A percentile compares a stretch with the other conserved stretches of the same genome.
Evolutionary conservation across 2,113 vertebrate species (phyloP).

Genomic region (Gallinago media): DNA sequence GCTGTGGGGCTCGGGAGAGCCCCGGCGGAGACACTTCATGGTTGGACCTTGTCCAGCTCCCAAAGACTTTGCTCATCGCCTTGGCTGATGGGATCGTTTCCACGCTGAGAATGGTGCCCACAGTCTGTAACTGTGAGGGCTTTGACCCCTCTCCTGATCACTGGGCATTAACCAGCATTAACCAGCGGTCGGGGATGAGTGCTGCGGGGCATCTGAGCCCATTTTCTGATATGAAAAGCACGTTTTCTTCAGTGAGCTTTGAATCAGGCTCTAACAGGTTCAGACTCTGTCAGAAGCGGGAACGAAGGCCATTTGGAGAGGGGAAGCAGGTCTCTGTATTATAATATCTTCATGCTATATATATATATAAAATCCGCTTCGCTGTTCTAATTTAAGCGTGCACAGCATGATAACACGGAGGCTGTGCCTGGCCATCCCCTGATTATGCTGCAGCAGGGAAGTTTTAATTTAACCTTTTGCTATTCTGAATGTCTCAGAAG

Average conservation of each 20-base stretch:
- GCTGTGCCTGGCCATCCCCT: not conserved
- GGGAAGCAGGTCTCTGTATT: not conserved
- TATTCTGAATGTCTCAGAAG: slow-evolving; percentile 18
- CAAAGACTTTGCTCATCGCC: not conserved
- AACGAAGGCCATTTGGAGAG: not conserved
- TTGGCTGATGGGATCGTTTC: rapidly evolving
- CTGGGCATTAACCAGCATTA: not conserved
- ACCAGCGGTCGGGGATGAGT: rapidly evolving
- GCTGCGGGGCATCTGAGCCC: not conserved
- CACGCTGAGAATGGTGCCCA: rapidly evolving
- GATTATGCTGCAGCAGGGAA: not conserved
- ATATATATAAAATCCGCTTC: not conserved
- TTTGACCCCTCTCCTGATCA: not conserved
- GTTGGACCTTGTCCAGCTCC: not conserved
- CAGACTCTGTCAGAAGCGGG: not conserved
- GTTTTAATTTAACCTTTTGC: slow-evolving; percentile 47
- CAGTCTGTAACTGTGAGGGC: too few relatives aligned
- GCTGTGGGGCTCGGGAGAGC: rapidly evolving
- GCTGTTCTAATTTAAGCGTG: not conserved
- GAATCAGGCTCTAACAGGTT: not conserved
- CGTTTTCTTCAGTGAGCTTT: not conserved
- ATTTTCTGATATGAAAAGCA: not conserved
- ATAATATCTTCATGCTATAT: not conserved
- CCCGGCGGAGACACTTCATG: not conserved
- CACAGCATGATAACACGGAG: not conserved